Evolutionary conservation across 1,140 invertebrate genomes (phyloP).

Genomic region (Contarinia nasturtii): DNA sequence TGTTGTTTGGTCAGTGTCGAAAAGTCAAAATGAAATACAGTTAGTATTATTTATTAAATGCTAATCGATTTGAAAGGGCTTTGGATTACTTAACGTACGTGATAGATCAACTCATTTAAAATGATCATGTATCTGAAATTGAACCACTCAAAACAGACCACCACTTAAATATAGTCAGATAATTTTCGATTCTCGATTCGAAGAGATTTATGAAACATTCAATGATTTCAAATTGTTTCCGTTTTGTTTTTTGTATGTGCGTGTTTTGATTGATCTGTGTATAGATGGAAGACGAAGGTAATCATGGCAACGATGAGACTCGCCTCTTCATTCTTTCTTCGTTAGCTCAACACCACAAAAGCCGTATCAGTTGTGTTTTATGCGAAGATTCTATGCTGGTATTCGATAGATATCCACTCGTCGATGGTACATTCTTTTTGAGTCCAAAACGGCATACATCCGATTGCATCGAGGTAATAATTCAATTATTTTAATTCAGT

Average conservation of each 20-base stretch:
- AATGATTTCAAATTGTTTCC: too few species aligned
- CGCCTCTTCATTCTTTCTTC: slow-evolving; percentile 82
- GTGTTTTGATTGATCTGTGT: not conserved
- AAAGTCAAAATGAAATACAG: too few species aligned
- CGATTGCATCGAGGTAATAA: slow-evolving; percentile 59
- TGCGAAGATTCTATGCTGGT: slow-evolving; percentile 77
- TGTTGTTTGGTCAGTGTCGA: too few species aligned
- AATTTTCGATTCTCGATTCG: not conserved
- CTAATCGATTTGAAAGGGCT: too few species aligned
- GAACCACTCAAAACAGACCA: too few species aligned
- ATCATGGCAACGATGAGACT: slow-evolving; percentile 93
- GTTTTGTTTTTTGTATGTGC: too few species aligned
- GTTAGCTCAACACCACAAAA: slow-evolving; percentile 64
- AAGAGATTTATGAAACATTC: not conserved
- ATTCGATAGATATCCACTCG: slow-evolving; percentile 89
- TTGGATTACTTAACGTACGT: too few species aligned
- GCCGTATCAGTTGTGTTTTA: slow-evolving; percentile 66
- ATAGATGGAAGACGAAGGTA: slow-evolving; percentile 94
- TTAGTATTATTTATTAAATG: too few species aligned
- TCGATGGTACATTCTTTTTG: slow-evolving; percentile 94
- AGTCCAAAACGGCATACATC: slow-evolving; percentile 76
- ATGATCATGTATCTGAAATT: too few species aligned
- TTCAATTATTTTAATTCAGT: not conserved
- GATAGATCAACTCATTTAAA: too few species aligned
- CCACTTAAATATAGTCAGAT: too few species aligned